A percentile compares a stretch with the other conserved stretches of the same genome.
Conservation (phyloP, 2,797 vertebrate species). For the Philypnodon macrostomus region DNA sequence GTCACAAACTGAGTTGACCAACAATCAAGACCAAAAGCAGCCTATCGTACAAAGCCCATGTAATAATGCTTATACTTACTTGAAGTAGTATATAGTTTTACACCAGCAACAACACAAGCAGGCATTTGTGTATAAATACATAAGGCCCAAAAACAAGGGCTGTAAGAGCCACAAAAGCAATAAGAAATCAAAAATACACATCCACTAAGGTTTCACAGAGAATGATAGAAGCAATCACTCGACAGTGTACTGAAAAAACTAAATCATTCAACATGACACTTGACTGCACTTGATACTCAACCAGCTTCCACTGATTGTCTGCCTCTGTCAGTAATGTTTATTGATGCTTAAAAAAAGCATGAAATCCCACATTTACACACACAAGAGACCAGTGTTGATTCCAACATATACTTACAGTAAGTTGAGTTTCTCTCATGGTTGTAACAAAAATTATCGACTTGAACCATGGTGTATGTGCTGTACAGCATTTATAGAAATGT, state of each 20-base stretch:
- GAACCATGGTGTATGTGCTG: slow-evolving; percentile 3
- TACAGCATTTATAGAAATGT: too few species aligned
- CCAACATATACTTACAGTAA: slow-evolving; percentile 33
- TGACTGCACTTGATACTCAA: slow-evolving; percentile 56
- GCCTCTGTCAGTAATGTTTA: slow-evolving; percentile 52
- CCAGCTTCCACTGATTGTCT: slow-evolving; percentile 62
- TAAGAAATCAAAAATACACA: slow-evolving; percentile 48
- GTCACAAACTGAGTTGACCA: slow-evolving; percentile 32
- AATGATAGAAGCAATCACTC: slow-evolving; percentile 67
- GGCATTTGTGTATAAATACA: slow-evolving; percentile 1
- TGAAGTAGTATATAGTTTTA: too few species aligned
- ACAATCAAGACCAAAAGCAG: slow-evolving; percentile 19
- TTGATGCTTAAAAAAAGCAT: slow-evolving; percentile 54
- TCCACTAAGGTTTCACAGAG: slow-evolving; percentile 43
- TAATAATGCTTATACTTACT: slow-evolving; percentile 19
- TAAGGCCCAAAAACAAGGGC: slow-evolving; percentile 11
- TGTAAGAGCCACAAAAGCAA: slow-evolving; percentile 29
- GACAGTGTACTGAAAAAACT: slow-evolving; percentile 40
- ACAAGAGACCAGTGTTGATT: slow-evolving; percentile 46
- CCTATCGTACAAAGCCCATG: slow-evolving; percentile 6
- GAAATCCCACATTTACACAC: slow-evolving; percentile 36
- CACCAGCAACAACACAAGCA: slow-evolving; percentile 8
- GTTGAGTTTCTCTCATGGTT: slow-evolving; percentile 12
- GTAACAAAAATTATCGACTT: slow-evolving; percentile 18
- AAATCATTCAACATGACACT: slow-evolving; percentile 68